Evolutionary conservation across 1,140 invertebrate genomes (phyloP), one percentile per base, ranked within the genome.

Genomic region (Zaprionus ornatus): DNA sequence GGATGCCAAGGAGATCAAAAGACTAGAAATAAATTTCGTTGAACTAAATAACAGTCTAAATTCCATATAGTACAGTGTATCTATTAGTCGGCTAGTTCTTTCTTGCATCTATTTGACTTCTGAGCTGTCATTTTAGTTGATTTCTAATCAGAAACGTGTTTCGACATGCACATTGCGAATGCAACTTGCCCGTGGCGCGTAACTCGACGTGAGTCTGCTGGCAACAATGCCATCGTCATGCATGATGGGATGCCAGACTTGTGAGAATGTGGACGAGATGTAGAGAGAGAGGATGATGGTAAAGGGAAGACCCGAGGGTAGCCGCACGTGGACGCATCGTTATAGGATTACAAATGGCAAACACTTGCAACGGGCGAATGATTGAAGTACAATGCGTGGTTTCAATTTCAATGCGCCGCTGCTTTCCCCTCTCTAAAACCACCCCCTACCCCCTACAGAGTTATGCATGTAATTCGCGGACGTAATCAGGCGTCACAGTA

Each of bases 121-220:
- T 42, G 23, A 57, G 54, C 61, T 65, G 68, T 70, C 73, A 71
- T 64, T 75, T 64, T 54, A 60, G 73, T 12, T 75, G 73, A 75
- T 65, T 75, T 75, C 54, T 75, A 75, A 75, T 71, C 67, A 71
- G 60, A 75, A 75, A 75, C 73, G 73, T 75, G 72, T 63, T 63
- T 52, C 45, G 19, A 57, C 67, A 74, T 74, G 72, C 65, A 70
- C 72, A 70, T 27, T 29, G 67, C 60, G 67, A 75, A 17, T 74
- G 40, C 57, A 66, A 57, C 50, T 56, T 50, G 35, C 37, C 37
- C 37, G n/a, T 23, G 29, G 59, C 27, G 27, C 57, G 62, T 25
- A 17, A 9, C 66, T 37, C 17, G 21, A 29, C 42, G 40, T 37
- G 23, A 40, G 69, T n/a, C 37, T 56, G 13, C n/a, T 63, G 52